Percentiles rank a stretch among this genome's conserved stretches.
These are phyloP conservation scores for Chrysogorgia sp. DNA, from an alignment of 92 coral and sea anemone species.

Conservation along the genomic window DNA sequence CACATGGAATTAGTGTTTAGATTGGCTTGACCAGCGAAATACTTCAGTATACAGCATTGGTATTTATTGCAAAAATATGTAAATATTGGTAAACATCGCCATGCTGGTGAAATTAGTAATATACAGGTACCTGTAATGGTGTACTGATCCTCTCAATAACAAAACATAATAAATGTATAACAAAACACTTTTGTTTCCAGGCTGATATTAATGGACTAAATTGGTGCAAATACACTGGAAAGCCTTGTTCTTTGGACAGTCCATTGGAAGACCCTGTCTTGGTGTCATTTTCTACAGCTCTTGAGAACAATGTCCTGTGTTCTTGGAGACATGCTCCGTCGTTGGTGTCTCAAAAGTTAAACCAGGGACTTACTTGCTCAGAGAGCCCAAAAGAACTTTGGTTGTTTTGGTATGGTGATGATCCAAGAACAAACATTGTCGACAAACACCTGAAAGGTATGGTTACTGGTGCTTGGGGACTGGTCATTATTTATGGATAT, in stretches of 20 bases:
- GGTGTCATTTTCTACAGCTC: conserved; percentile 81
- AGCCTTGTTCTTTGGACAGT: conserved; percentile 54
- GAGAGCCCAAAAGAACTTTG: conserved; percentile 86
- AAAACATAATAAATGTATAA: neutral
- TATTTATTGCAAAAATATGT: no score
- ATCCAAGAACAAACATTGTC: conserved; percentile 85
- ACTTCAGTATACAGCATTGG: no score
- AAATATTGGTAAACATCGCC: no score
- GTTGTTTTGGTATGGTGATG: conserved; percentile 99
- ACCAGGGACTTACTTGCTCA: conserved; percentile 49
- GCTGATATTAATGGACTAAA: conserved; percentile 95
- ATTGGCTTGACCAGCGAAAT: no score
- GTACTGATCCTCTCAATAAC: neutral
- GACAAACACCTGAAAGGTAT: conserved; percentile 83
- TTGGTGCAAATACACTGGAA: conserved; percentile 90
- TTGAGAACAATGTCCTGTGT: conserved; percentile 85
- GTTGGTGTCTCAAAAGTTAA: conserved; percentile 55
- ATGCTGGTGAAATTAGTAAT: no score
- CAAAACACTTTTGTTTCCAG: conserved; percentile 37
- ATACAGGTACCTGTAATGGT: no score
- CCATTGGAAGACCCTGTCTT: conserved; percentile 88
- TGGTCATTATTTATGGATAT: no score
- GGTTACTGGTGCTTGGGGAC: conserved; percentile 7
- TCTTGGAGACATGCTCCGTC: conserved; percentile 86
- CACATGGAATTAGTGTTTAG: no score